A percentile compares a stretch with the other conserved stretches of the same genome.
These are phyloP conservation scores for Quadriops clusia DNA, from an alignment of 2,888 invertebrate species.

Conservation along the genomic window DNA sequence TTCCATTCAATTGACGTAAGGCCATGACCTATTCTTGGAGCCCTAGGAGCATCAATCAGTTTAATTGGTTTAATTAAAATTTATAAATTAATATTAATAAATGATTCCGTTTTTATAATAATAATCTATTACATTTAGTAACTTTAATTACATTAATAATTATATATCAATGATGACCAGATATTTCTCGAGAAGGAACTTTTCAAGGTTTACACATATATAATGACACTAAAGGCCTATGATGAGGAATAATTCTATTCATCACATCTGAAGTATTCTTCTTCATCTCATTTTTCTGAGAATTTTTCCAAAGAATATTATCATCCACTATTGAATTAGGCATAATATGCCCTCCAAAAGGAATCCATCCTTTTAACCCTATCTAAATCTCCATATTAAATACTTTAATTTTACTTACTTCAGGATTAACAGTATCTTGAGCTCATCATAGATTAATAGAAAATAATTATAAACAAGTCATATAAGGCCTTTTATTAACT, in stretches of 20 bases:
- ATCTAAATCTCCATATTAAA: slow-evolving; percentile 60
- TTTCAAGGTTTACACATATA: slow-evolving; percentile 53
- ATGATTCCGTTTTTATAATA: slow-evolving; percentile 49
- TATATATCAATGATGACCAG: slow-evolving; percentile 59
- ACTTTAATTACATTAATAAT: slow-evolving; percentile 38
- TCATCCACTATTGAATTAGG: slow-evolving; percentile 47
- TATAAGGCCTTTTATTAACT: slow-evolving; percentile 41
- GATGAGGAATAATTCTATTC: slow-evolving; percentile 62
- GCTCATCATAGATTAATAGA: slow-evolving; percentile 45
- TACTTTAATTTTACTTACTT: slow-evolving; percentile 58
- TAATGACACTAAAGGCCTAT: slow-evolving; percentile 45
- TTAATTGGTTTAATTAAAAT: too few species aligned
- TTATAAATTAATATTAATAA: too few species aligned
- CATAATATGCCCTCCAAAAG: slow-evolving; percentile 50
- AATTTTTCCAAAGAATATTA: slow-evolving; percentile 45
- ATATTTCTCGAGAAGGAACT: slow-evolving; percentile 54
- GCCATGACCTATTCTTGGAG: slow-evolving; percentile 51
- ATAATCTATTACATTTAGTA: slow-evolving; percentile 42
- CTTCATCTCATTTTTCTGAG: slow-evolving; percentile 47
- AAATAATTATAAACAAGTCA: slow-evolving; percentile 37
- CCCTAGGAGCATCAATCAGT: slow-evolving; percentile 45
- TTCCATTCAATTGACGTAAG: slow-evolving; percentile 52
- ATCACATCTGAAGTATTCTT: slow-evolving; percentile 58
- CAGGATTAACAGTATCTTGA: slow-evolving; percentile 57
- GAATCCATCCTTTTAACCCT: slow-evolving; percentile 52